These are phyloP conservation scores for Mythimna vitellina DNA, from an alignment of 2,888 invertebrate species.

Conservation along the genomic window DNA sequence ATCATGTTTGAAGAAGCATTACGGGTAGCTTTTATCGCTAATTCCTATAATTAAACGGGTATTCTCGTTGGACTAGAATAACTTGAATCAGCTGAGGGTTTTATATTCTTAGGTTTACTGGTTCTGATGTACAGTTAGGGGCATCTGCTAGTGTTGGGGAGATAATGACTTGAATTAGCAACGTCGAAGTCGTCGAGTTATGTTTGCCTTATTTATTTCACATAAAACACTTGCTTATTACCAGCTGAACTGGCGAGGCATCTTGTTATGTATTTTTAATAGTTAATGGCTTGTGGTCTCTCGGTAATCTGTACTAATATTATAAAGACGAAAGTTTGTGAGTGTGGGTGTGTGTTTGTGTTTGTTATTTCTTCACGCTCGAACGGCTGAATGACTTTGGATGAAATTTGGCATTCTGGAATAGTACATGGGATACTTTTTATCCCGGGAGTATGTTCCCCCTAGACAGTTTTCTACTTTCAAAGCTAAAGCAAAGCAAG, in stretches of 20 bases:
- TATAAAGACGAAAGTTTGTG: too few species aligned
- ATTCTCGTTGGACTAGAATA: conserved; percentile 46
- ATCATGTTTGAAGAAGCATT: conserved; percentile 43
- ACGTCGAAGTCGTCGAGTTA: neutral
- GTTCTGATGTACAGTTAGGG: conserved; percentile 41
- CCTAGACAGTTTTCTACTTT: too few species aligned
- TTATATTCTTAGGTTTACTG: conserved; percentile 38
- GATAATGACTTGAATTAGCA: conserved; percentile 12
- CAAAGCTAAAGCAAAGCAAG: too few species aligned
- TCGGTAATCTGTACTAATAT: too few species aligned
- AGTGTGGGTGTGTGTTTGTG: too few species aligned
- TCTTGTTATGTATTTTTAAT: neutral
- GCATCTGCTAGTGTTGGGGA: conserved; percentile 16
- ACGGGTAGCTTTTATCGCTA: conserved; percentile 35
- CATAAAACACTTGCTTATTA: neutral
- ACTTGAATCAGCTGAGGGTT: conserved; percentile 35
- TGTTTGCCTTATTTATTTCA: neutral
- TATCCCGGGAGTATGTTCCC: too few species aligned
- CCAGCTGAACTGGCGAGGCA: neutral
- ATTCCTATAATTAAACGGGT: conserved; percentile 47
- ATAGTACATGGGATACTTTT: too few species aligned
- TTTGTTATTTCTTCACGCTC: too few species aligned
- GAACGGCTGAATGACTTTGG: too few species aligned
- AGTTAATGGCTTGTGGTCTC: neutral
- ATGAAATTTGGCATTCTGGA: too few species aligned